These are phyloP conservation scores for Gymnogyps californianus DNA, from an alignment of 2,113 vertebrate genomes.

Conservation along the genomic window DNA sequence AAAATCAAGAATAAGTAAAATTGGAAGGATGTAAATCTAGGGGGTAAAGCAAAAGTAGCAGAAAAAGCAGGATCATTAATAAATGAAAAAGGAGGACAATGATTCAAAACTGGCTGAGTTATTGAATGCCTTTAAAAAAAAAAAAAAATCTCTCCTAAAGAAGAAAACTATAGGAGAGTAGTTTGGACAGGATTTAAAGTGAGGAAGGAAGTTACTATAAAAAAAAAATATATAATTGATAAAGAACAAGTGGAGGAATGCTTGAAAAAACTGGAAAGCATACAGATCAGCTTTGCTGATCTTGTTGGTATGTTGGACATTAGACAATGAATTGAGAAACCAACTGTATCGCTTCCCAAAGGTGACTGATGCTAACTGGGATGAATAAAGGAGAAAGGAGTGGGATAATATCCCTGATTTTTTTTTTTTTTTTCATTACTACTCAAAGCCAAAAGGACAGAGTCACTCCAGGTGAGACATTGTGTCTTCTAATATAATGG, in stretches of 20 bases:
- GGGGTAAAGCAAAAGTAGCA: neutral
- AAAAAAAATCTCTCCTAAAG: neutral
- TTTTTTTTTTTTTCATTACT: neutral
- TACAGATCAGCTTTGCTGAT: neutral
- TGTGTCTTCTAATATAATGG: neutral
- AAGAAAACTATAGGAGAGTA: neutral
- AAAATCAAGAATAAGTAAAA: neutral
- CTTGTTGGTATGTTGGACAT: neutral
- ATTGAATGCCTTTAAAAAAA: neutral
- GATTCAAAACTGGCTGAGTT: neutral
- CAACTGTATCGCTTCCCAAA: neutral
- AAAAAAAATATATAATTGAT: neutral
- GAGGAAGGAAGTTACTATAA: conserved; percentile 8
- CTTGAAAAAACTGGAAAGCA: neutral
- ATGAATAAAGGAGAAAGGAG: neutral
- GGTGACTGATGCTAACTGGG: neutral
- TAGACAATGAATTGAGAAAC: neutral
- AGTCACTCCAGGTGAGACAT: neutral
- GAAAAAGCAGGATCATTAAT: neutral
- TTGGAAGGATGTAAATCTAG: neutral
- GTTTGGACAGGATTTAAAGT: neutral
- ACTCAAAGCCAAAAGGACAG: neutral
- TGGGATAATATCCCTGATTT: neutral
- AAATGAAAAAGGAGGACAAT: neutral
- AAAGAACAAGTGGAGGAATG: neutral